A percentile compares a stretch with the other conserved stretches of the same genome.
Conservation (phyloP, 2,888 invertebrate species). For the Cryptophagus acutangulus region DNA sequence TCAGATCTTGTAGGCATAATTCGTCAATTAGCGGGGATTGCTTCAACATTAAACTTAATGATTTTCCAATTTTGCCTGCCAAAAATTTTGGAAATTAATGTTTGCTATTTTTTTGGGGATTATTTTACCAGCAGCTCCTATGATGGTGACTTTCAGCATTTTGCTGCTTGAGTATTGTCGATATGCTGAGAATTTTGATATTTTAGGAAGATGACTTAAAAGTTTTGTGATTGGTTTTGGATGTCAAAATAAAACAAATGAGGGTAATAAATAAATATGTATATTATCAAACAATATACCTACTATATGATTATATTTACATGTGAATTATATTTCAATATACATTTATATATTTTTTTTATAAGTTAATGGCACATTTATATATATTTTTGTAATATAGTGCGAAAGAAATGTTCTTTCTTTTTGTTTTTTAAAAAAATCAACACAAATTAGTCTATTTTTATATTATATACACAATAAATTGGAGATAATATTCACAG, state of each 20-base stretch:
- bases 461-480: no score
- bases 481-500: constrained; percentile 41
- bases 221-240: no score
- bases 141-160: constrained; percentile 32
- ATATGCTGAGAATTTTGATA: background rate
- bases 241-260: no score
- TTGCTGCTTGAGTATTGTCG: background rate
- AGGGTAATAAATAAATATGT: constrained; percentile 43
- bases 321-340: constrained; percentile 32
- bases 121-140: constrained; percentile 33
- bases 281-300: constrained; percentile 40
- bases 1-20: constrained; percentile 55
- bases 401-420: constrained; percentile 32
- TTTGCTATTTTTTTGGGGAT: background rate
- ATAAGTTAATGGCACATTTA: constrained; percentile 43
- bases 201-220: no score
- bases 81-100: constrained; percentile 2
- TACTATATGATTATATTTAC: constrained; percentile 35
- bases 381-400: constrained; percentile 32
- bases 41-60: constrained; percentile 55
- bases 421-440: no score
- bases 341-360: constrained; percentile 27
- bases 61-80: constrained; percentile 52
- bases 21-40: constrained; percentile 55
- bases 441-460: constrained; percentile 22